Evolutionary conservation across 2,113 vertebrate genomes (phyloP).

Genomic region (Grus americana): DNA sequence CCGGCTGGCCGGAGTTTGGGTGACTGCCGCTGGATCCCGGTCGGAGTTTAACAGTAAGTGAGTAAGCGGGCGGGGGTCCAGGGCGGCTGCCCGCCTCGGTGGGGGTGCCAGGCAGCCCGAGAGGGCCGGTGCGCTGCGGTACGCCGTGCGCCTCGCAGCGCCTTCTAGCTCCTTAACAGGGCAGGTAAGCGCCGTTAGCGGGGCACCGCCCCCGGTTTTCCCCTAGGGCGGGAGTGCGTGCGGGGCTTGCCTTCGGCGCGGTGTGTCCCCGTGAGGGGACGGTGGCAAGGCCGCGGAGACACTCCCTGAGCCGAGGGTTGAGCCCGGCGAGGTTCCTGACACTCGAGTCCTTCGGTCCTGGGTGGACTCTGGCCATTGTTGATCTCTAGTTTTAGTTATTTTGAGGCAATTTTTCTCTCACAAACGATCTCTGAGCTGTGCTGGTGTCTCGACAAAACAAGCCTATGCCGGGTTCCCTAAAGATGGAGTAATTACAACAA

Average conservation of each 20-base stretch:
- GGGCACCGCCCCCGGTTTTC: neutral
- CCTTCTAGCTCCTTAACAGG: fast-evolving
- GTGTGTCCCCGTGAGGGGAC: neutral
- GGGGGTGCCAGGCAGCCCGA: neutral
- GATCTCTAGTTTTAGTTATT: fast-evolving
- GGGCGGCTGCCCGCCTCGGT: no score
- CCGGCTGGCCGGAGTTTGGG: fast-evolving
- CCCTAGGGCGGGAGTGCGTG: neutral
- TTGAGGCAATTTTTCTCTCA: neutral
- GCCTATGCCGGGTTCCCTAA: fast-evolving
- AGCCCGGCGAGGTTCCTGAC: neutral
- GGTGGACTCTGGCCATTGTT: fast-evolving
- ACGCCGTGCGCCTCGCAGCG: neutral
- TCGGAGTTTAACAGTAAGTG: neutral
- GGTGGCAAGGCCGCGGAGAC: neutral
- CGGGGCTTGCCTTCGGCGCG: no score
- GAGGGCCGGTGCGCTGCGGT: neutral
- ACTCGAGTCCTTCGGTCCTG: fast-evolving
- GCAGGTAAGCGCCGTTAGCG: neutral
- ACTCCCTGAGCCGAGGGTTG: neutral
- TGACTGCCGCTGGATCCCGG: fast-evolving
- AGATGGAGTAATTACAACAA: neutral
- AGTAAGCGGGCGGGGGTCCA: neutral
- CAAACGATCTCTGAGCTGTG: no score
- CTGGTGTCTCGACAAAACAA: neutral